Conservation (phyloP, 2,113 vertebrate genomes). For the Dasyprocta punctata region DNA sequence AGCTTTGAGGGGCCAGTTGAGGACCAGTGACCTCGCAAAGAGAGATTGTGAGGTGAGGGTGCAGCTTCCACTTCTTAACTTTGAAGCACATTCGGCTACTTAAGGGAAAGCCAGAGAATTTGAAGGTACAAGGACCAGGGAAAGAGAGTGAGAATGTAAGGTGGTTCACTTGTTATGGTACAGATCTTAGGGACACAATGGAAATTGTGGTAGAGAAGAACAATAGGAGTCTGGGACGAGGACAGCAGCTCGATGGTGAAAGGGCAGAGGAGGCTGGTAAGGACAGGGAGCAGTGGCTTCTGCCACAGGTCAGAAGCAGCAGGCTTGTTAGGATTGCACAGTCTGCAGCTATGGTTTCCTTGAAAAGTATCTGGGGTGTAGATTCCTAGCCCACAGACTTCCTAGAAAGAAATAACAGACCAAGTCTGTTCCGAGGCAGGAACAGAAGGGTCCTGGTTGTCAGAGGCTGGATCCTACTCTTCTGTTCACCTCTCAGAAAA, state of each 20-base stretch:
- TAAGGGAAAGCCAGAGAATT: neutral
- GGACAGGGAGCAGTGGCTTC: neutral
- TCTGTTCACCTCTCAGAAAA: slow-evolving; percentile 13
- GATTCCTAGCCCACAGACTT: neutral
- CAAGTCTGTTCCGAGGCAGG: neutral
- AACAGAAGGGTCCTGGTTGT: neutral
- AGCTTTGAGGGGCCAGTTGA: neutral
- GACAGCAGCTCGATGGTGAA: neutral
- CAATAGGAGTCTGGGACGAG: neutral
- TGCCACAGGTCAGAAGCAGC: neutral
- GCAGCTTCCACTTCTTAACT: neutral
- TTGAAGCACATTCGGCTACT: no score
- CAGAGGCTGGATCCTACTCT: neutral
- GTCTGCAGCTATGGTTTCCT: neutral
- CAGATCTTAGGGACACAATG: neutral
- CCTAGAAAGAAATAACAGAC: neutral
- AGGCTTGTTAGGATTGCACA: neutral
- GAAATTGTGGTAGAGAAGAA: neutral
- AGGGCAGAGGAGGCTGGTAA: neutral
- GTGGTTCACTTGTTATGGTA: neutral
- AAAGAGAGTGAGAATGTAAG: neutral
- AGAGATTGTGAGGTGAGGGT: neutral
- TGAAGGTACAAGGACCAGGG: neutral
- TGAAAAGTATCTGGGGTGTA: neutral
- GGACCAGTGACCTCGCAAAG: neutral